A percentile compares a stretch with the other conserved stretches of the same genome.
Evolutionary conservation across 2,797 vertebrate genomes (phyloP).

Genomic region (Huso huso): DNA sequence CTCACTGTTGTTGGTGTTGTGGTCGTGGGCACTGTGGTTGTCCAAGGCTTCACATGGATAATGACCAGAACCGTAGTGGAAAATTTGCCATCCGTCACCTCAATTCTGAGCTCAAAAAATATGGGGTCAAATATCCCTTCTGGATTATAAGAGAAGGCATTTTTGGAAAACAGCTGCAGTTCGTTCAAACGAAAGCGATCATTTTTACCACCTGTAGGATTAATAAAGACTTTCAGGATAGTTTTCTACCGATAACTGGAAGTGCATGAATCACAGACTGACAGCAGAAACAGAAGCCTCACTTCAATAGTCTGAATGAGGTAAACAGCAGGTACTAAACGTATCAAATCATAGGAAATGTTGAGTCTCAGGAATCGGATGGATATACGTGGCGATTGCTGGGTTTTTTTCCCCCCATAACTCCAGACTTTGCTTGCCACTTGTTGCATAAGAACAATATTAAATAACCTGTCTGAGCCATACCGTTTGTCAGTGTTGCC

Average conservation of each 20-base stretch:
- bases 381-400: too few species aligned
- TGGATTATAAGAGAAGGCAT: conserved; percentile 21
- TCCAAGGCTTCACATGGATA: conserved; percentile 21
- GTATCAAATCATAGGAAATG: too few species aligned
- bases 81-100: conserved; percentile 24
- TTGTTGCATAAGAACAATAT: too few species aligned
- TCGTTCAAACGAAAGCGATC: conserved; percentile 17
- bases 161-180: conserved; percentile 16
- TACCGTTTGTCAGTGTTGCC: conserved; percentile 22
- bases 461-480: background rate
- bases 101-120: conserved; percentile 21
- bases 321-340: too few species aligned
- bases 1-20: conserved; percentile 22
- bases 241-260: too few species aligned
- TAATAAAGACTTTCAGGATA: background rate
- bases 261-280: too few species aligned
- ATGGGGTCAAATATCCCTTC: conserved; percentile 19
- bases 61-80: conserved; percentile 16
- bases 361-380: too few species aligned
- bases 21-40: conserved; percentile 21
- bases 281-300: too few species aligned
- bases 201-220: conserved; percentile 13
- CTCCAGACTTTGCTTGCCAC: too few species aligned
- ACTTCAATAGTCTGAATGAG: too few species aligned
- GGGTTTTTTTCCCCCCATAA: too few species aligned